Base-by-base conservation (phyloP, 2,797 vertebrate genomes). In the Tragopan temminckii region DNA sequence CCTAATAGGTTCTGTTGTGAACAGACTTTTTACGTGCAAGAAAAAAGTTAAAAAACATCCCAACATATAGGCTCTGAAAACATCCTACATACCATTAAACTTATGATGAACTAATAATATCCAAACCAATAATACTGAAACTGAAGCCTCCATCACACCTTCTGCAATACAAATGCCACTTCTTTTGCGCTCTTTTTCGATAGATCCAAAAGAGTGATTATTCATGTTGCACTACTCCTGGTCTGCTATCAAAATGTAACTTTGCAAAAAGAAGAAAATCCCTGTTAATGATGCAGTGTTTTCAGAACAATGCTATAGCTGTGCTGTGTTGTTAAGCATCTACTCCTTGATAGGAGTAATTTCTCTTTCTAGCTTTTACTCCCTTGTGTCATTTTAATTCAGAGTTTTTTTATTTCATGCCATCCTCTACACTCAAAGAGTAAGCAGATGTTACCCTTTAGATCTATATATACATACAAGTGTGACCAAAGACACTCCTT, bases 271-370 rank as follows among this genome's bases (percentile, higher is more conserved):
- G 42, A 61, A 93, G 71, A 93, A 59, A 68, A 20, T 42, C 16
- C 29, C 62, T 85, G 89, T 85, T 46, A 62, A 61, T 64, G 75
- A 77, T 8, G 25, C 36, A 64, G 13, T 38, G 66, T 80, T 92
- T 80, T 94, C 80, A 92, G 76, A 87, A 85, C 91, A 24, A 53
- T 95, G 50, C 40, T 52, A 20, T 58, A 72, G 70, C 70, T 13
- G 31, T 62, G 43, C 36, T 68, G 18, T 43, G 58, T 18, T 93
- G 75, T 80, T 85, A 87, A 90, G 88, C 70, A 69, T 29, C 68
- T 43, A 9, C 53, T 87, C 18, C 68, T 79, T 84, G 5, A 63
- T 71, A 42, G 63, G 59, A 79, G 61, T 23, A 9, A 68, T 72
- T 85, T 89, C 0, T 1, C 78, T 87, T 89, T 85, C 25, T 53